phyloP scores from a whole-genome alignment of 64 coral and sea anemone species.

The Actinia tenebrosa region DNA sequence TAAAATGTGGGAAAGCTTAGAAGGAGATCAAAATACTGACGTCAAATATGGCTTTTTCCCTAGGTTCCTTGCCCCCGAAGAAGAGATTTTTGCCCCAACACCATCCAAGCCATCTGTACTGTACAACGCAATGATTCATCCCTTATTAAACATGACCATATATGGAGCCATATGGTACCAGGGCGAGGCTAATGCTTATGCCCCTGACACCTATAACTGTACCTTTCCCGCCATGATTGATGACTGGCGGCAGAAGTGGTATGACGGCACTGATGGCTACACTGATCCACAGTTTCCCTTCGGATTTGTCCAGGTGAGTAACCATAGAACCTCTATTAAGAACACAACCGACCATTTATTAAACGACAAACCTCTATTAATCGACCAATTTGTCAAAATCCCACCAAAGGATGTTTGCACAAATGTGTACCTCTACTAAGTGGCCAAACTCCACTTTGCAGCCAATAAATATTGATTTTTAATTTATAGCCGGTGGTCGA shows the following conservation, averaged over 20 bases:
- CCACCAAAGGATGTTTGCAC: no score
- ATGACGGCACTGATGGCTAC: slow-evolving; percentile 49
- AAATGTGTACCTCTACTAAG: no score
- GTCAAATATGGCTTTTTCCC: no score
- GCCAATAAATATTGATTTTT: no score
- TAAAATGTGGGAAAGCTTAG: no score
- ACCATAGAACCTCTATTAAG: no score
- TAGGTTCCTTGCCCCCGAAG: slow-evolving; percentile 17
- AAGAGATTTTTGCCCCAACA: neutral
- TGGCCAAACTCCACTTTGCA: no score
- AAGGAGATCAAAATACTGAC: no score
- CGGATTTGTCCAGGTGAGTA: slow-evolving; percentile 91
- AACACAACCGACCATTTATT: no score
- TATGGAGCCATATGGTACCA: slow-evolving; percentile 99
- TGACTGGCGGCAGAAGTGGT: slow-evolving; percentile 96
- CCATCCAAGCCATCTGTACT: slow-evolving; percentile 56
- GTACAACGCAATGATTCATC: slow-evolving; percentile 94
- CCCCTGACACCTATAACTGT: slow-evolving; percentile 78
- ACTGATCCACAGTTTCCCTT: slow-evolving; percentile 82
- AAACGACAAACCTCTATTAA: no score
- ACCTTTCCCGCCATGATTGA: slow-evolving; percentile 99
- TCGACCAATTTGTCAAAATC: no score
- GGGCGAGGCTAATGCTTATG: slow-evolving; percentile 66
- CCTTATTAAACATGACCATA: slow-evolving; percentile 97
- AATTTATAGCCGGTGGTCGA: no score